Evolutionary conservation across 1,140 invertebrate species (phyloP), one percentile per base, ranked within the genome.

Genomic region (Zaprionus nigranus): DNA sequence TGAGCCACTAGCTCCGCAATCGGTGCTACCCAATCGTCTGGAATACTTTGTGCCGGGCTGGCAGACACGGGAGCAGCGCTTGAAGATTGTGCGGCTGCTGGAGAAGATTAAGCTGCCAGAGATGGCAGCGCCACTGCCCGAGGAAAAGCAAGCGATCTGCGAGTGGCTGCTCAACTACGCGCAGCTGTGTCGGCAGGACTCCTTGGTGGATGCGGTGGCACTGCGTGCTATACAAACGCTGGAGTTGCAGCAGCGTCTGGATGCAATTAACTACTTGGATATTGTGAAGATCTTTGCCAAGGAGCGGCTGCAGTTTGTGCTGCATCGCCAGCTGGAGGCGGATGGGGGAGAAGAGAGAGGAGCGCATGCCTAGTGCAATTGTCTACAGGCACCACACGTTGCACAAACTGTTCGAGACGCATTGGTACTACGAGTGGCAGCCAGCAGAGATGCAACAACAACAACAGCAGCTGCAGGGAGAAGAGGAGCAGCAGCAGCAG

Each of bases 41-140:
- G 94, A 95, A 74, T 93, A 95, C 75, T 95, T 95, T 73, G 93
- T 94, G 7, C 72, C 78, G 1, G 92, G 93, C 40, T 95, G 95
- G 95, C 94, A 94, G 7, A 26, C 20, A 1, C 5, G 43, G 0
- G 49, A 51, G 7, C 15, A 64, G 4, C 78, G 75, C 0, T 13
- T 24, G 0, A 28, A 38, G 5, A 51, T 92, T 17, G 63, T 79
- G 0, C 20, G 64, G 0, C 71, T 92, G 24, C 40, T 92, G 57
- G 70, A 90, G 15, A n/a, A 54, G 7, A 20, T 67, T 2, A 87
- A 91, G 36, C 28, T 92, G 34, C 86, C 91, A 0, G 40, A 28
- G 13, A 67, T 74, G 53, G 1, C 4, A n/a, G 38, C 24, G 5
- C 69, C 61, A 2, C n/a, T 79, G 46, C 73, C 59, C 9, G 28